Evolutionary conservation across 2,888 invertebrate species (phyloP), one percentile per base, ranked within the genome.

Genomic region (Cistogaster globosa): DNA sequence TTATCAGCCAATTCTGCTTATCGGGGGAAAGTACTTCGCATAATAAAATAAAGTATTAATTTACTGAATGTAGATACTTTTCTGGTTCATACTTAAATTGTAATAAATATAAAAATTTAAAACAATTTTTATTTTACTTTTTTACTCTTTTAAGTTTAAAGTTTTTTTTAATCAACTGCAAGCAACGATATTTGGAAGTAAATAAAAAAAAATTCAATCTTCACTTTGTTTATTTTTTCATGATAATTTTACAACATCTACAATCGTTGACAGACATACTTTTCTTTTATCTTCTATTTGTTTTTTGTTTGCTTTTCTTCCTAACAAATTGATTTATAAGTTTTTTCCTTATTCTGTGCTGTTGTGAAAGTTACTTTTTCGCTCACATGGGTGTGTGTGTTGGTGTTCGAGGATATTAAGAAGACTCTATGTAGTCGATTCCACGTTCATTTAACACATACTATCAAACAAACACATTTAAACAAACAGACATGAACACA

Each of bases 291-390:
- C n/a, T 32, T n/a, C 18, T 45, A n/a, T 58, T 22, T 3, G 20
- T 63, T 45, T n/a, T 57, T 18, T 26, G 38, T 16, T 57, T 45
- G 16, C 1, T 62, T 76, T 71, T 71, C 68, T 57, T 55, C 22
- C 18, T 63, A 69, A 75, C 69, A 82, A 82, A 82, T 69, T 82
- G 75, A 82, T 69, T 82, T 75, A 81, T 68, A 55, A 53, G n/a
- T 20, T 48, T 48, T 22, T 65, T 55, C n/a, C 45, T 48, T 6
- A 26, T 65, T 18, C 2, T 45, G 0, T 55, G 18, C 53, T 53
- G 32, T 22, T 60, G 32, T 51, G 9, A 65, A 78, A 55, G 63
- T 65, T 60, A 67, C 51, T 57, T 60, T 69, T 63, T 53, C 32
- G 0, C 32, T 68, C 4, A 26, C 26, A 4, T 26, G 26, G 4